A percentile compares a stretch with the other conserved stretches of the same genome.
These are phyloP conservation scores for Spilogale gracilis DNA, from an alignment of 2,113 vertebrate genomes.

Conservation along the genomic window DNA sequence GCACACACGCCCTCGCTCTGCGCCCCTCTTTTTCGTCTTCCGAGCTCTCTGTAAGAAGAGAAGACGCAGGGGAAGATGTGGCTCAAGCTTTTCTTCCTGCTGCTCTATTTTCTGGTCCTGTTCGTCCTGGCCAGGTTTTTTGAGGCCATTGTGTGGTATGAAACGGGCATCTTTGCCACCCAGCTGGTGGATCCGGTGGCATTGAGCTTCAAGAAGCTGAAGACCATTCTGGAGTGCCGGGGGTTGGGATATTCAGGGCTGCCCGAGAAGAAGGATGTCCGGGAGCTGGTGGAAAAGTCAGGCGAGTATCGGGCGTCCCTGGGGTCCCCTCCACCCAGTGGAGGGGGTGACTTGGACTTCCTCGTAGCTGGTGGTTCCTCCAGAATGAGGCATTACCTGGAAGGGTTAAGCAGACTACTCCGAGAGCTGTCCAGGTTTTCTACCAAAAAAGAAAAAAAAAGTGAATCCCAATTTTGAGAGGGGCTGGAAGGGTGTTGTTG, in stretches of 20 bases:
- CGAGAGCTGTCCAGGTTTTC: neutral
- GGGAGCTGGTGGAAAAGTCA: conserved; percentile 96
- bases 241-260: conserved; percentile 95
- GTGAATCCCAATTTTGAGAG: neutral
- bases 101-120: conserved; percentile 95
- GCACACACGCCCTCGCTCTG: neutral
- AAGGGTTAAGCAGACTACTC: neutral
- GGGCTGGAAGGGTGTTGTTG: neutral
- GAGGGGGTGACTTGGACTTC: neutral
- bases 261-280: conserved; percentile 95
- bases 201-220: conserved; percentile 95
- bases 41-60: conserved; percentile 38
- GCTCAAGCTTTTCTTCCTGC: conserved; percentile 96
- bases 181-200: conserved; percentile 97
- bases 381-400: neutral
- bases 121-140: conserved; percentile 96
- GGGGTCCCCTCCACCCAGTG: neutral
- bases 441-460: neutral
- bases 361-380: neutral
- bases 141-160: conserved; percentile 97
- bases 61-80: conserved; percentile 91
- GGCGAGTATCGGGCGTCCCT: conserved; percentile 85
- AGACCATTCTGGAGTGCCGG: conserved; percentile 95
- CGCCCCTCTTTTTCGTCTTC: neutral
- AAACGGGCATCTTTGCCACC: conserved; percentile 95